Evolutionary conservation across 2,797 vertebrate genomes (phyloP), one percentile per base, ranked within the genome.

Genomic region (Hydrolagus colliei): DNA sequence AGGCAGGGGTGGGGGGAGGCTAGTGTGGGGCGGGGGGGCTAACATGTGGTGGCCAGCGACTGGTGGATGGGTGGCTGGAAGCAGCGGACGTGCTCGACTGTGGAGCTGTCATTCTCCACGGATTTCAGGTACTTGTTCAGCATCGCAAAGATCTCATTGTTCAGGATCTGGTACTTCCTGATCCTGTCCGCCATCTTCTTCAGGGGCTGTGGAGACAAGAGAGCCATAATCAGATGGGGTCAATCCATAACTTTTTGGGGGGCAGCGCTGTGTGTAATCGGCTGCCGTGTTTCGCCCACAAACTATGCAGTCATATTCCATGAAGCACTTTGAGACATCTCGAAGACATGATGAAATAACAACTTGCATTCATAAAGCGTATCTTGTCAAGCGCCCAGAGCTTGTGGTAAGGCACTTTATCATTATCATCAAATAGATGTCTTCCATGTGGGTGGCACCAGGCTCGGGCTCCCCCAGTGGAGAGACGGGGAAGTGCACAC

Each of bases 61-160:
- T 99, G 97, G 93, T 99, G 97, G 93, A 98, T 99, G 88, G 98
- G 98, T 1, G 97, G 98, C 91, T 99, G 97, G 93, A 98, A 99
- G 92, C 97, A 99, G 91, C 98, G 97, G 87, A 99, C 98, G 0
- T 99, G 97, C 91, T 99, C 98, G 89, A 98, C 97, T 0, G 97
- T 99, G 89, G 98, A 98, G 91, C 97, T 98, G 93, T 99, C 98
- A 0, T 97, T 99, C 92, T 99, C 98, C 90, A 99, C 97, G 0
- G 97, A 97, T 91, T 99, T 99, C 96, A 99, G 98, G 92, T 99
- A 99, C 92, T 99, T 99, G 95, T 99, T 99, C 87, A 99, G 95
- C 92, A 99, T 98, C 90, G 98, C 97, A 86, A 99, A 99, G 87
- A 99, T 97, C 93, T 98, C 97, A 0, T 99, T 99, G 94, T 99